A percentile compares a stretch with the other conserved stretches of the same genome.
Conservation (phyloP, 1,140 invertebrate species). For the Asbolus verrucosus region DNA sequence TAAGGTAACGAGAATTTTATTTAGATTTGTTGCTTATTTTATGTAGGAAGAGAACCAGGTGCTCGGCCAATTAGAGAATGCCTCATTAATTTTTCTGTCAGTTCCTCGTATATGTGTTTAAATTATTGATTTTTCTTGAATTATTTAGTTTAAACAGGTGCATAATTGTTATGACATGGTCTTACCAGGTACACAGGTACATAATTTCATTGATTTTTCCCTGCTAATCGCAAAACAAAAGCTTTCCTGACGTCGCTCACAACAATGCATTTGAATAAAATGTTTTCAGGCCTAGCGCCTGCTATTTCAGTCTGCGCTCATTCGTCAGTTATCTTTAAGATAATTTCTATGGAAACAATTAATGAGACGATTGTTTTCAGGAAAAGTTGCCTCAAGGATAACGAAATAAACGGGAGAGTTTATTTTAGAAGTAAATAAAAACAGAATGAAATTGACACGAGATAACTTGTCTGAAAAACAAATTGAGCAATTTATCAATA, state of each 20-base stretch:
- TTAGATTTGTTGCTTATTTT: neutral
- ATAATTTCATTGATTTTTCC: conserved; percentile 23
- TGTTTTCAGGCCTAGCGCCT: neutral
- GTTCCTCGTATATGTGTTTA: neutral
- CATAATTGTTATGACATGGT: conserved; percentile 13
- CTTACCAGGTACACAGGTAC: too few species aligned
- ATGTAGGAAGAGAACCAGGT: neutral
- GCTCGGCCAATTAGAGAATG: neutral
- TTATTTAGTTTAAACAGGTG: conserved; percentile 25
- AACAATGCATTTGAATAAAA: neutral
- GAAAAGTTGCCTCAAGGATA: neutral
- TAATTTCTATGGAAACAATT: conserved; percentile 19
- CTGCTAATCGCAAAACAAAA: conserved; percentile 4
- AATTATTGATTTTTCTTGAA: conserved; percentile 28
- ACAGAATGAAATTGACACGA: neutral
- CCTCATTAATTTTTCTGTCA: neutral
- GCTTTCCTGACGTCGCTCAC: neutral
- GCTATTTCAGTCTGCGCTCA: too few species aligned
- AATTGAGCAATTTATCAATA: conserved; percentile 9
- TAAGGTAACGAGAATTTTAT: conserved; percentile 19
- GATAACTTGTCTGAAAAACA: neutral
- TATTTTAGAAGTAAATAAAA: neutral
- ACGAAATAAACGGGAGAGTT: neutral
- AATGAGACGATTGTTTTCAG: neutral
- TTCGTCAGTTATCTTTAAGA: conserved; percentile 1